phyloP scores from a whole-genome alignment of 53 echinoderm and acorn worm species.

The Crossaster papposus region DNA sequence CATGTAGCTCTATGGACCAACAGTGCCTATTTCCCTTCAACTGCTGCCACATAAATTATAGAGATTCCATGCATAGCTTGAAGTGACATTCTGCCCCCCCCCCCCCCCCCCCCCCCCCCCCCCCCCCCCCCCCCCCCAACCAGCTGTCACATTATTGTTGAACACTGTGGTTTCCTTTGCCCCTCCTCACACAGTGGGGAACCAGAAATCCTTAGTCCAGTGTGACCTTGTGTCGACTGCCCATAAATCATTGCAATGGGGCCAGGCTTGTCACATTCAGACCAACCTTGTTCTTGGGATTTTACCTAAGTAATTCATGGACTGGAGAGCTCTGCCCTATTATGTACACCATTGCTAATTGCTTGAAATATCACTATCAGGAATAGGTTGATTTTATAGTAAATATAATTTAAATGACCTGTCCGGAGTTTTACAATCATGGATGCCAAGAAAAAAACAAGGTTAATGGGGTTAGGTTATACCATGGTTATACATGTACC shows the following conservation, averaged over 20 bases:
- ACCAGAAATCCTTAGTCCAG: background rate
- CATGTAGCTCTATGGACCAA: too few species aligned
- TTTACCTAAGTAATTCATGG: too few species aligned
- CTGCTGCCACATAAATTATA: background rate
- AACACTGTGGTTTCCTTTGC: background rate
- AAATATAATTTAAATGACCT: too few species aligned
- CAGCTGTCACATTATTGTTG: slow-evolving; percentile 9
- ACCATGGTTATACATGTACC: too few species aligned
- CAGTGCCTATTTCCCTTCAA: too few species aligned
- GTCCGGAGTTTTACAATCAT: too few species aligned
- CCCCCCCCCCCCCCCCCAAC: slow-evolving; percentile 18
- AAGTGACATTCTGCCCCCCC: background rate
- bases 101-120: slow-evolving; percentile 7
- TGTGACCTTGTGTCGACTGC: slow-evolving; percentile 1
- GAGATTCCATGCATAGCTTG: slow-evolving; percentile 31
- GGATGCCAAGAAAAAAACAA: too few species aligned
- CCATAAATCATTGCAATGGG: slow-evolving; percentile 3
- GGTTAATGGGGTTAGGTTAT: too few species aligned
- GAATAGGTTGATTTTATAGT: too few species aligned
- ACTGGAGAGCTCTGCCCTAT: too few species aligned
- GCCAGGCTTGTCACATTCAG: background rate
- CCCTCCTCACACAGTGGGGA: slow-evolving; percentile 22
- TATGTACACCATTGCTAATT: too few species aligned
- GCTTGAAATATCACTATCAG: too few species aligned
- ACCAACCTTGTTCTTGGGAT: background rate